A percentile compares a stretch with the other conserved stretches of the same genome.
phyloP scores from a whole-genome alignment of 2,888 invertebrate genomes.

The Sialis fuliginosa region DNA sequence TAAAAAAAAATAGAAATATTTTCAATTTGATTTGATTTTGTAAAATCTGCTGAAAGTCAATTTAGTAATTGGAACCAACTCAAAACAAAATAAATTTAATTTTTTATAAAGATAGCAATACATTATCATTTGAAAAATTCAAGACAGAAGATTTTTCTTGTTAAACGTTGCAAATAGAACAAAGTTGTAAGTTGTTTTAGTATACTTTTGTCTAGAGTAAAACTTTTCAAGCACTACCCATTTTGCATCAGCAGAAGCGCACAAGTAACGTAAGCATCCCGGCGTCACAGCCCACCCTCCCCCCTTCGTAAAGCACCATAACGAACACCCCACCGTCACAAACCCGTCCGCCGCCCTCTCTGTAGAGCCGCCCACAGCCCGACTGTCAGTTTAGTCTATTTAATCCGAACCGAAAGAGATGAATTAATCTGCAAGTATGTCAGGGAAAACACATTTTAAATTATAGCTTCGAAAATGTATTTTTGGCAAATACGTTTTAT shows the following conservation, averaged over 20 bases:
- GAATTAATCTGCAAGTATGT: conserved; percentile 28
- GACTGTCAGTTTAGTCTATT: conserved; percentile 6
- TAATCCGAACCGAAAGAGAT: conserved; percentile 25
- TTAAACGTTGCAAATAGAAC: too few species aligned
- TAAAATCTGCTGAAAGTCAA: too few species aligned
- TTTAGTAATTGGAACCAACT: too few species aligned
- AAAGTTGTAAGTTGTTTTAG: too few species aligned
- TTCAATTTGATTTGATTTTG: too few species aligned
- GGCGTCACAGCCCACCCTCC: background rate
- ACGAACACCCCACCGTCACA: background rate
- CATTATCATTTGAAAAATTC: too few species aligned
- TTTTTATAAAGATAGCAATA: too few species aligned
- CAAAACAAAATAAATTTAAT: too few species aligned
- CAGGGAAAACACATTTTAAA: conserved; percentile 23
- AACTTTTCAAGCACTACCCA: conserved; percentile 4
- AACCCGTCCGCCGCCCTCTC: background rate
- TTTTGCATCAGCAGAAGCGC: background rate
- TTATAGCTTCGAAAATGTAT: conserved; percentile 25
- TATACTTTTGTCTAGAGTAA: conserved; percentile 3
- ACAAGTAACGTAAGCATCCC: background rate
- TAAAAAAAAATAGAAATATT: too few species aligned
- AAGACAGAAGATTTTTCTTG: too few species aligned
- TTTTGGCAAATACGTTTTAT: conserved; percentile 18
- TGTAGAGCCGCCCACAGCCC: background rate
- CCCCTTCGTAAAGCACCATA: background rate